Evolutionary conservation across 2,113 vertebrate species (phyloP).

Genomic region (Psilopogon haemacephalus): DNA sequence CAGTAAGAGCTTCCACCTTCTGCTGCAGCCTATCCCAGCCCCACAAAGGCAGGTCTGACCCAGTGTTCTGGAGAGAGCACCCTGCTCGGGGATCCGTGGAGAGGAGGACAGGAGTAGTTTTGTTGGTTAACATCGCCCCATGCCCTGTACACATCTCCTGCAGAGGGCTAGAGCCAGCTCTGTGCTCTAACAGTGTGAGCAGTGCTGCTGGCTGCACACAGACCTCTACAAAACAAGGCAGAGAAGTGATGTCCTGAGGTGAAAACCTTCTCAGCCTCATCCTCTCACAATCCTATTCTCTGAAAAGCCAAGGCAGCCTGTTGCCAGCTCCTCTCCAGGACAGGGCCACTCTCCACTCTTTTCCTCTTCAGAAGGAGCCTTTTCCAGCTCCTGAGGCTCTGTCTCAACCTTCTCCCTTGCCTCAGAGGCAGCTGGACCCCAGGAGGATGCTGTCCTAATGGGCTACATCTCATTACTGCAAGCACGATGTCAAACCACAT

Average conservation of each 20-base stretch:
- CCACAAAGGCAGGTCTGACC: not conserved
- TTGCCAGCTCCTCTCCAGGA: not conserved
- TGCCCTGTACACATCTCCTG: fast-evolving
- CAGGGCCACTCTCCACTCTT: not conserved
- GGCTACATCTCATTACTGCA: not conserved
- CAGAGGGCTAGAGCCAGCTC: not conserved
- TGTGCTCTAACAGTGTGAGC: not conserved
- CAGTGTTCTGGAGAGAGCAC: fast-evolving
- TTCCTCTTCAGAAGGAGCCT: not conserved
- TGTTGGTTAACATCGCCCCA: not conserved
- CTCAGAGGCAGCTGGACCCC: not conserved
- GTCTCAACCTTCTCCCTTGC: not conserved
- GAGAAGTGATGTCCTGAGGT: not conserved
- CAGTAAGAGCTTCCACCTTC: fast-evolving
- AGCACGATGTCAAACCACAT: not conserved
- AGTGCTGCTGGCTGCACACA: not conserved
- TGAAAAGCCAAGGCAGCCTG: not conserved
- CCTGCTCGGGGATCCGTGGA: fast-evolving
- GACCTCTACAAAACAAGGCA: not conserved
- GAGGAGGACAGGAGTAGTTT: not conserved
- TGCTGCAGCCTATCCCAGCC: not conserved
- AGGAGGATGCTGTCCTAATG: not conserved
- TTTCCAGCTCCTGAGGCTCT: not conserved
- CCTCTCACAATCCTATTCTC: not conserved
- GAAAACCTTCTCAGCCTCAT: not conserved